Evolutionary conservation across 2,113 vertebrate species (phyloP), one percentile per base, ranked within the genome.

Genomic region (Brachyistius frenatus): DNA sequence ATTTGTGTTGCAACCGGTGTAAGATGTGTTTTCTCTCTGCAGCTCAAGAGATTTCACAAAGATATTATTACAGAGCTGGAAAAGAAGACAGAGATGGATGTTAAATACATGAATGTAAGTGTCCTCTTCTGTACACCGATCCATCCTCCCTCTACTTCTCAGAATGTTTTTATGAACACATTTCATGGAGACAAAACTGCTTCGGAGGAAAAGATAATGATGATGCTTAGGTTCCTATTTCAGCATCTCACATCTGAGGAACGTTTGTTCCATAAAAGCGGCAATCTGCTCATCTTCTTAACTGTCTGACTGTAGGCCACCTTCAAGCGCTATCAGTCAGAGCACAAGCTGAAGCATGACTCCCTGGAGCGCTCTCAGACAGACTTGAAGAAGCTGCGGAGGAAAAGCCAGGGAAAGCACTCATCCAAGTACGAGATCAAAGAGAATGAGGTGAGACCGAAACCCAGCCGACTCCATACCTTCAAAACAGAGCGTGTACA

Each of bases 51-150:
- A 85, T 99, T 99, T 86, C 97, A 98, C 86, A 95, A 92, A 88
- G 98, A 99, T 35, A 96, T 99, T 63, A 95, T 98, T 81, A 78
- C 85, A 7, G 98, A 99, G 89, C 92, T 99, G 93, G 98, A 99
- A 91, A 97, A 94, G 94, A 99, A 99, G 93, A 99, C 96, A 0
- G 98, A 99, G 15, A 95, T 98, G 88, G 98, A 99, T 73, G 95
- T 98, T 10, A 99, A 99, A 83, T 99, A 99, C 13, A 99, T 99
- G 97, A 98, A 93, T 9, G 98, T 99, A 90, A 97, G 97, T 95
- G 53, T 23, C 13, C 14, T 52, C 2, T 15, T 5, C 3, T 30
- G 15, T 64, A 7, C 1, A 8, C 4, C 16, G 31, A 33, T 0
- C 30, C 33, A n/a, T 31, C 5, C 5, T 5, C 6, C 5, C 32